Evolutionary conservation across 2,888 invertebrate genomes (phyloP), one percentile per base, ranked within the genome.

Genomic region (Autographa pulchrina): DNA sequence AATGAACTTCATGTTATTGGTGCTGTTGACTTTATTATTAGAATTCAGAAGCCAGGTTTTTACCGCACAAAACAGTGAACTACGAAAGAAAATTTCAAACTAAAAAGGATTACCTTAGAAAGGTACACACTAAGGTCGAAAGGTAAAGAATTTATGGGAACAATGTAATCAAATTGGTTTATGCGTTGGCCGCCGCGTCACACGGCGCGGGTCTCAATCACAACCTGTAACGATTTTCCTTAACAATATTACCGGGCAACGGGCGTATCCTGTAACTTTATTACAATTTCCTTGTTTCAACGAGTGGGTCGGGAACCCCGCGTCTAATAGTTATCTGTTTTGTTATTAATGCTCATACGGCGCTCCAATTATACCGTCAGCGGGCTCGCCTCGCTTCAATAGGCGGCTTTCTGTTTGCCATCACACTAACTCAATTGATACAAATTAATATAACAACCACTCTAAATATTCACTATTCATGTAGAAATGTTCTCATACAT

Each of bases 331-430:
- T 89, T 90, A 93, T 92, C 92, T 92, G 90, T 93, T 93, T 91
- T 92, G 92, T 93, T 93, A 93, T 94, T 94, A 93, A 94, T 93
- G 92, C 89, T 90, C 88, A 91, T 92, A 91, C 91, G 89, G 90
- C 90, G 90, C 90, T 92, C 91, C 91, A 93, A 94, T 94, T 93
- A 92, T 92, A 90, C 91, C 86, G 86, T 85, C 85, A 83, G 81
- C 82, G 84, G 81, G 82, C 78, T 80, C 81, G 82, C 84, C 83
- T 79, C 84, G 87, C 83, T 86, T 86, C 88, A 87, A 85, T 90
- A 85, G 84, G 83, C 81, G 84, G 78, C 80, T 81, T 68, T 81
- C 72, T 88, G 82, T 86, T 87, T 86, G 81, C 78, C 83, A 85
- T 84, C 79, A 84, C 75, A 81, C 82, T 78, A 81, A 83, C 85